Evolutionary conservation across 2,113 vertebrate species (phyloP).

Genomic region (Nanorana parkeri): DNA sequence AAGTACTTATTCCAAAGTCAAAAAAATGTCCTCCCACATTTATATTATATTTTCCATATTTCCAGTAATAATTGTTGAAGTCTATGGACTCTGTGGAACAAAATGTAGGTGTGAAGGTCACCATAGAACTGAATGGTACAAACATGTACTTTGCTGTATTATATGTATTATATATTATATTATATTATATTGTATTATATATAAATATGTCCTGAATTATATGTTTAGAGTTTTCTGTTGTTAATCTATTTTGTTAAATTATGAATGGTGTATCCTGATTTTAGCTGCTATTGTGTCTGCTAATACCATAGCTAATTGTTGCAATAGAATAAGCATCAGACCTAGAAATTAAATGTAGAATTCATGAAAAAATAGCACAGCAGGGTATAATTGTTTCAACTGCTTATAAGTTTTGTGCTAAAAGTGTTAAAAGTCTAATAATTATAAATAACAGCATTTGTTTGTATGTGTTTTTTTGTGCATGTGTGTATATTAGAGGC

Average conservation of each 20-base stretch:
- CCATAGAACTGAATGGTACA: slow-evolving; percentile 25
- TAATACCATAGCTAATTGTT: slow-evolving; percentile 20
- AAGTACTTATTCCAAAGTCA: slow-evolving; percentile 51
- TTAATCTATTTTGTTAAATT: slow-evolving; percentile 8
- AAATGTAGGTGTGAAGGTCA: slow-evolving; percentile 59
- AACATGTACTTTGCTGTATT: not conserved
- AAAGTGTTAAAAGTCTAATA: too few relatives aligned
- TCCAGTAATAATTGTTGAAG: slow-evolving; percentile 57
- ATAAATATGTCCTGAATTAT: not conserved
- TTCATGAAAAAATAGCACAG: not conserved
- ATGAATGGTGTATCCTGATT: not conserved
- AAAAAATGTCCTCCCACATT: slow-evolving; percentile 55
- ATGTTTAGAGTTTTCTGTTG: slow-evolving; percentile 15
- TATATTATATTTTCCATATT: slow-evolving; percentile 60
- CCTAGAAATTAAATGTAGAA: not conserved
- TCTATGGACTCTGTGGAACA: slow-evolving; percentile 58
- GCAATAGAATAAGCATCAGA: not conserved
- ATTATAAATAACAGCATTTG: too few relatives aligned
- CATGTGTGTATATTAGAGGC: too few relatives aligned
- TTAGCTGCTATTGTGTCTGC: not conserved
- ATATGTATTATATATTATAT: too few relatives aligned
- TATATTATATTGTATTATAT: too few relatives aligned
- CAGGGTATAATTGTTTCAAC: not conserved
- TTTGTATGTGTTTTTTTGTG: too few relatives aligned
- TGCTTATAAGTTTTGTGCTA: too few relatives aligned